Evolutionary conservation across 2,888 invertebrate species (phyloP).

Genomic region (Ophonus ardosiacus): DNA sequence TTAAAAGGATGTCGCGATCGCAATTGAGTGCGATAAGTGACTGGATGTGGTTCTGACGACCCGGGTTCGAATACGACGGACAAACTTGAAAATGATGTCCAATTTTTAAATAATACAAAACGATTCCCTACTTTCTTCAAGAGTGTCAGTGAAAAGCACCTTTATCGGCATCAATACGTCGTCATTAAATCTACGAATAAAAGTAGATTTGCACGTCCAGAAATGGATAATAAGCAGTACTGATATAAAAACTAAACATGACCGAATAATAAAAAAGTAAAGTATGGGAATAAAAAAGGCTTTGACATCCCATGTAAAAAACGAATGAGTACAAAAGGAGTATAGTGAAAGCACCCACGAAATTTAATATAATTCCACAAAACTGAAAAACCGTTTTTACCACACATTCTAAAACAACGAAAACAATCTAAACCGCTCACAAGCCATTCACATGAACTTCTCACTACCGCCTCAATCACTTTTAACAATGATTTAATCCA

Average conservation of each 20-base stretch:
- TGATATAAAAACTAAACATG: background rate
- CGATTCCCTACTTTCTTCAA: too few species aligned
- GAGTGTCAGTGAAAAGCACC: too few species aligned
- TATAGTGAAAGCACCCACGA: constrained; percentile 25
- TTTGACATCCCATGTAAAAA: background rate
- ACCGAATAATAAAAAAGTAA: background rate
- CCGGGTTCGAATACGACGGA: too few species aligned
- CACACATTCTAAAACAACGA: constrained; percentile 11
- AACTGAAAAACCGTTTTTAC: constrained; percentile 27
- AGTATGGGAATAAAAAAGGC: background rate
- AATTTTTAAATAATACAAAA: too few species aligned
- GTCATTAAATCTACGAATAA: too few species aligned
- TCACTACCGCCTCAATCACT: constrained; percentile 30
- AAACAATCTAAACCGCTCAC: constrained; percentile 13
- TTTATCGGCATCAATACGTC: too few species aligned
- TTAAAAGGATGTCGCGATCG: too few species aligned
- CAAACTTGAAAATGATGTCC: too few species aligned
- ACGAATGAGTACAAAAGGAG: background rate
- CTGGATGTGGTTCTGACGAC: too few species aligned
- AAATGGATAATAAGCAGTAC: too few species aligned
- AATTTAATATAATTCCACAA: constrained; percentile 42
- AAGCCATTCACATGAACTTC: constrained; percentile 27
- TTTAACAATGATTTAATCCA: constrained; percentile 61
- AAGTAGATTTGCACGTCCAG: too few species aligned
- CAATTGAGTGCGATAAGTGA: too few species aligned